Evolutionary conservation across 2,888 invertebrate species (phyloP), one percentile per base, ranked within the genome.

Genomic region (Clunio marinus): DNA sequence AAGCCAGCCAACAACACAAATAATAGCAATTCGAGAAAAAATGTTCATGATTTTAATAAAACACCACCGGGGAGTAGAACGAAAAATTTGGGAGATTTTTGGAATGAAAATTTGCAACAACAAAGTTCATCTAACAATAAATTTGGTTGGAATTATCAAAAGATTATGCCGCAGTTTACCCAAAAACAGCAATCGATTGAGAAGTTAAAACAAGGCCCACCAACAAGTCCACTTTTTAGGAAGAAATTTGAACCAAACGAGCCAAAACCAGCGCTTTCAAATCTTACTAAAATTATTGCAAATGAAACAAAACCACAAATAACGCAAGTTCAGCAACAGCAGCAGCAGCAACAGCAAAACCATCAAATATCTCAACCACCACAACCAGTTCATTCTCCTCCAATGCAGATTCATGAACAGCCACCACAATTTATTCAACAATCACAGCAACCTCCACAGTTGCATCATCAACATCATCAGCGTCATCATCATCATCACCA

Each of bases 131-230:
- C n/a, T 77, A 69, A 51, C 68, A 70, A 45, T 58, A 69, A 70
- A 63, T 46, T 70, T 20, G 70, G 70, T 17, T 80, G 80, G 80
- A 78, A 78, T 72, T 79, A 77, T 70, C 77, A 77, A 28, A 79
- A 78, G 70, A 78, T 79, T n/a, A 70, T 72, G 15, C 70, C 70
- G 17, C 66, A 51, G 25, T 62, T 63, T 17, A 32, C 1, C 17
- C 51, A 35, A 63, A 62, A 51, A 28, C 46, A n/a, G 57, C 37
- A 24, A 41, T 10, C 3, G 22, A 22, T 2, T 51, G 17, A 17
- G 3, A 2, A 3, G 10, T 8, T 17, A 10, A 22, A 24, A 25
- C 59, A 13, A 35, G 20, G 28, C 4, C 57, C 68, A 22, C 22
- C 20, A 32, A 32, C 10, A n/a, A n/a, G 32, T 32, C 32, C 10